phyloP scores from a whole-genome alignment of 2,113 vertebrate species.

The Apaloderma vittatum region DNA sequence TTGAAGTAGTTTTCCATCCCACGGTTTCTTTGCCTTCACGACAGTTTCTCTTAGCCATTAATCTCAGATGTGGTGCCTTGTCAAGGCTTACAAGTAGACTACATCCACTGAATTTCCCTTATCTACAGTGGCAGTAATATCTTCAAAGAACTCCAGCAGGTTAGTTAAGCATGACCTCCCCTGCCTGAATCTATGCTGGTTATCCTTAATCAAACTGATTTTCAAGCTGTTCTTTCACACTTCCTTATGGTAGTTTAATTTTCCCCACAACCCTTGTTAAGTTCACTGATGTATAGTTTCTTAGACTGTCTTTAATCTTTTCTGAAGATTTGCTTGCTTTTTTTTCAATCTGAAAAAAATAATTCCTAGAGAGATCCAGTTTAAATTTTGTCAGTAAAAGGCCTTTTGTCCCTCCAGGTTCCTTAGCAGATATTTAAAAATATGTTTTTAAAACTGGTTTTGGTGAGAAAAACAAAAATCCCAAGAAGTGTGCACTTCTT shows the following conservation, averaged over 20 bases:
- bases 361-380: neutral
- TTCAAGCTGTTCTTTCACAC: slow-evolving; percentile 63
- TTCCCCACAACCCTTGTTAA: slow-evolving; percentile 10
- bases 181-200: slow-evolving; percentile 18
- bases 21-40: neutral
- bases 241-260: slow-evolving; percentile 36
- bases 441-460: neutral
- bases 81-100: neutral
- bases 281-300: neutral
- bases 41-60: slow-evolving; percentile 8
- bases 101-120: slow-evolving; percentile 1
- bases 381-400: neutral
- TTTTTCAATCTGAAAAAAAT: neutral
- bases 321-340: neutral
- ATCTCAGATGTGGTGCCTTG: neutral
- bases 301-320: neutral
- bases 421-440: neutral
- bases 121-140: slow-evolving; percentile 10
- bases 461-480: neutral
- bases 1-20: neutral
- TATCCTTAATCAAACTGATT: slow-evolving; percentile 66
- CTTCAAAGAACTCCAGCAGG: slow-evolving; percentile 42
- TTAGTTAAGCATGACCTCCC: slow-evolving; percentile 48
- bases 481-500: neutral
- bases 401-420: neutral